A percentile compares a stretch with the other conserved stretches of the same genome.
Conservation (phyloP, 2,888 invertebrate genomes). For the Marasmarcha lunaedactyla region DNA sequence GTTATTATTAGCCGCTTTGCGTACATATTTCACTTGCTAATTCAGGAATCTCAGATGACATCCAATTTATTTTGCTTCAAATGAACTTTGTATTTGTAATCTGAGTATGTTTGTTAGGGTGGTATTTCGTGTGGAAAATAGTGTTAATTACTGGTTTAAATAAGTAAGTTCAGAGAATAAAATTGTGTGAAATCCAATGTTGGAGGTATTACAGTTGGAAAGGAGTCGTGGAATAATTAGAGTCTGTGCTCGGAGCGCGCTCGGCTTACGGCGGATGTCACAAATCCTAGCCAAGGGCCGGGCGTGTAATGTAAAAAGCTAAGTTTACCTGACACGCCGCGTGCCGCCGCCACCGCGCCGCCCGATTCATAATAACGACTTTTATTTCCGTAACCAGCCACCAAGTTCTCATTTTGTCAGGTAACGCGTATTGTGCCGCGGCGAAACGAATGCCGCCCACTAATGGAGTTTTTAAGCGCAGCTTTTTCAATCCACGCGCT, state of each 20-base stretch:
- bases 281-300: constrained; percentile 54
- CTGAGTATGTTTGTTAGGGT: neutral
- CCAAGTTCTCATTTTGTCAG: constrained; percentile 57
- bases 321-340: constrained; percentile 44
- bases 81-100: constrained; percentile 6
- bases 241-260: constrained; percentile 27
- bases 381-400: constrained; percentile 62
- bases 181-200: constrained; percentile 24
- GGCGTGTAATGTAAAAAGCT: constrained; percentile 51
- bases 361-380: constrained; percentile 54
- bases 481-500: constrained; percentile 41
- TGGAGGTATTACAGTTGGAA: constrained; percentile 29
- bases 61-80: constrained; percentile 11
- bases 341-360: constrained; percentile 21
- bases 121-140: no score
- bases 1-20: constrained; percentile 21
- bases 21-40: constrained; percentile 20
- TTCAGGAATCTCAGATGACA: constrained; percentile 12
- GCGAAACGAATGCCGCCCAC: constrained; percentile 48
- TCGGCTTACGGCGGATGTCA: constrained; percentile 51
- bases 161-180: neutral
- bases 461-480: constrained; percentile 57
- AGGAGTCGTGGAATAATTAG: constrained; percentile 45
- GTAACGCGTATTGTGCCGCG: constrained; percentile 56
- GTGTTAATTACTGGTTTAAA: no score